Percentiles rank a stretch among this genome's conserved stretches.
Evolutionary conservation across 2,888 invertebrate species (phyloP).

Genomic region (Ichneumoninae sp.): DNA sequence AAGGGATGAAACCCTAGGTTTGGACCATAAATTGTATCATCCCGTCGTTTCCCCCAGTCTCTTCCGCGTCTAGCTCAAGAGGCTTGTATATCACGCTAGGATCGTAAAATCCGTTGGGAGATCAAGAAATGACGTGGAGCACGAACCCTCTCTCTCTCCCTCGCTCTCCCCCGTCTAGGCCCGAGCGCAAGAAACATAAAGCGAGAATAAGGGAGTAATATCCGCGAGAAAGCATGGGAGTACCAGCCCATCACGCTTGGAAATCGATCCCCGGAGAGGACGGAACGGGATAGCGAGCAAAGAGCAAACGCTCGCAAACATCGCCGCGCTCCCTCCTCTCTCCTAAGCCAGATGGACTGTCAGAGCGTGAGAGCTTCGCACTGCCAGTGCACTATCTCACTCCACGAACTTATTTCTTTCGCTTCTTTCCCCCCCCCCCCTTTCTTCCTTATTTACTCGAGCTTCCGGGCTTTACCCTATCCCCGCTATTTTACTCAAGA

Average conservation of each 20-base stretch:
- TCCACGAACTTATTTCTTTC: neutral
- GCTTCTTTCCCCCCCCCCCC: neutral
- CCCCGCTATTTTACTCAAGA: conserved; percentile 13
- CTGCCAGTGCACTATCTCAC: conserved; percentile 37
- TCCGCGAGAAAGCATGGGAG: conserved; percentile 13
- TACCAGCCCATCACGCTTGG: conserved; percentile 22
- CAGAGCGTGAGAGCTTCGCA: conserved; percentile 28
- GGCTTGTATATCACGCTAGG: neutral
- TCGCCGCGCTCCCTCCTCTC: conserved; percentile 6
- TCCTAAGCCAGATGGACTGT: conserved; percentile 47
- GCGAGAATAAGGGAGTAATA: conserved; percentile 16
- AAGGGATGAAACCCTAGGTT: neutral
- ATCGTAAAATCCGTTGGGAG: conserved; percentile 13
- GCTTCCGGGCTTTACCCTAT: conserved; percentile 19
- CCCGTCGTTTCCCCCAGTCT: neutral
- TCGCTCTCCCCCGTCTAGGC: neutral
- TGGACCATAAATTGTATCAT: neutral
- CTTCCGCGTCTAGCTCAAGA: neutral
- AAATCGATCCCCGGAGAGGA: conserved; percentile 44
- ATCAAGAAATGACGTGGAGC: conserved; percentile 19
- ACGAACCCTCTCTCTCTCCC: neutral
- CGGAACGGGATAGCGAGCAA: conserved; percentile 14
- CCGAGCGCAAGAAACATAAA: neutral
- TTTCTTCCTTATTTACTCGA: conserved; percentile 24
- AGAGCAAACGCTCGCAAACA: conserved; percentile 39